Base-by-base conservation (phyloP, 2,888 invertebrate species). In the Dorcus parallelipipedus region DNA sequence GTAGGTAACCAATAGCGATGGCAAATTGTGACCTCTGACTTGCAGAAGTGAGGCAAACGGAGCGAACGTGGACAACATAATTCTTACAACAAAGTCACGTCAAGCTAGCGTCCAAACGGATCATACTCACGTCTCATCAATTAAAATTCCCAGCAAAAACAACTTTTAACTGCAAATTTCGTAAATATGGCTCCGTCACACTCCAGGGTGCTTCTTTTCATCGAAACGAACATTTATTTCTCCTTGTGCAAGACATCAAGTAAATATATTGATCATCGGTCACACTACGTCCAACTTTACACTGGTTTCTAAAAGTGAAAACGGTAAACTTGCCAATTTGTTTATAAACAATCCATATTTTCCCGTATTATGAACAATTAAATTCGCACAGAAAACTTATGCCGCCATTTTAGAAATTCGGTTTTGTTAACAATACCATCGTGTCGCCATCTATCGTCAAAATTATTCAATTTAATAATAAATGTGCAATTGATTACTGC, bases 331-430 rank as follows among this genome's bases (percentile, higher is more conserved):
- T 20, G 52, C 40, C 17, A 52, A 51, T 53, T 39, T 60, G 50
- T 47, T 45, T 49, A 58, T 55, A 62, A 53, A 20, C 57, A 55
- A 54, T 52, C 59, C 59, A 49, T 67, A 70, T 70, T 67, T 66
- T 68, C 67, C 63, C 66, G 58, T 69, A 70, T 71, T 71, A 73
- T 71, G 67, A 69, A 73, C 73, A 74, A 69, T 80, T 33, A 33
- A 82, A 82, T 81, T 82, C 81, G 80, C 83, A 83, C 83, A 84
- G 83, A 84, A 84, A 85, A 85, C 84, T 83, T 80, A 79, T 78
- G 82, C 82, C 83, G 85, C 86, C 86, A 86, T 86, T 82, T 84
- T 84, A 83, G 81, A 80, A 78, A 78, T 79, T 80, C 80, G 79
- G 52, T 48, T 52, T 50, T 59, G 56, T 52, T 52, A 79, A 81